Percentiles rank a stretch among this genome's conserved stretches.
phyloP scores from a whole-genome alignment of 2,113 vertebrate genomes.

The Lucifuga dentata region DNA sequence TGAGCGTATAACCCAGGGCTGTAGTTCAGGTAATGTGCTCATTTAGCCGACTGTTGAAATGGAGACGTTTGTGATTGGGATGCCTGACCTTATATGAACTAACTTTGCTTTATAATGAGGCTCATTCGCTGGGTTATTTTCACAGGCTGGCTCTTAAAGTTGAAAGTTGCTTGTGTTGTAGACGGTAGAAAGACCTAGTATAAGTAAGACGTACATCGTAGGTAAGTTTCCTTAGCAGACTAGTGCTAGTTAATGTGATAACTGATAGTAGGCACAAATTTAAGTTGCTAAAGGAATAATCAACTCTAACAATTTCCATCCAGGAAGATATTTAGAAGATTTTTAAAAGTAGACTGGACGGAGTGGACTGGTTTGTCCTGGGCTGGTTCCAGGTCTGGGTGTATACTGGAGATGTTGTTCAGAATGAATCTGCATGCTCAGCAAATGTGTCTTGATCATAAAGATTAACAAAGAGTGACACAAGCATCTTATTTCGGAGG shows the following conservation, averaged over 20 bases:
- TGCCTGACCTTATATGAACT: slow-evolving; percentile 13
- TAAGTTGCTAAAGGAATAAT: too few species aligned
- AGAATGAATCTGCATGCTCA: not conserved
- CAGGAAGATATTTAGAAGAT: too few species aligned
- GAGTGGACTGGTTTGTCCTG: not conserved
- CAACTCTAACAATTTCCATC: too few species aligned
- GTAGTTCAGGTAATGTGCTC: too few species aligned
- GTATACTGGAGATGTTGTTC: not conserved
- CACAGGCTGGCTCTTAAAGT: slow-evolving; percentile 16
- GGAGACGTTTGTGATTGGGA: not conserved
- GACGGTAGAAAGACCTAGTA: not conserved
- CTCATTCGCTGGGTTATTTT: not conserved
- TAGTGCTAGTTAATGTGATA: too few species aligned
- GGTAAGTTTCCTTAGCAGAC: not conserved
- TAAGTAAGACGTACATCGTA: too few species aligned
- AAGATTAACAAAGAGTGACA: slow-evolving; percentile 3
- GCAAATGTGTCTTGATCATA: not conserved
- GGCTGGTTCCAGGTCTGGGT: not conserved
- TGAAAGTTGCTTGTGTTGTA: not conserved
- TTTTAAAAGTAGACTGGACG: too few species aligned
- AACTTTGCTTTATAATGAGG: not conserved
- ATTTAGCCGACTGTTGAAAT: not conserved
- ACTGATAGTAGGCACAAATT: too few species aligned
- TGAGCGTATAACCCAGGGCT: too few species aligned
- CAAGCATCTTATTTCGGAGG: not conserved